Base-by-base conservation (phyloP, 2,888 invertebrate species). In the Masnerella sp. region DNA sequence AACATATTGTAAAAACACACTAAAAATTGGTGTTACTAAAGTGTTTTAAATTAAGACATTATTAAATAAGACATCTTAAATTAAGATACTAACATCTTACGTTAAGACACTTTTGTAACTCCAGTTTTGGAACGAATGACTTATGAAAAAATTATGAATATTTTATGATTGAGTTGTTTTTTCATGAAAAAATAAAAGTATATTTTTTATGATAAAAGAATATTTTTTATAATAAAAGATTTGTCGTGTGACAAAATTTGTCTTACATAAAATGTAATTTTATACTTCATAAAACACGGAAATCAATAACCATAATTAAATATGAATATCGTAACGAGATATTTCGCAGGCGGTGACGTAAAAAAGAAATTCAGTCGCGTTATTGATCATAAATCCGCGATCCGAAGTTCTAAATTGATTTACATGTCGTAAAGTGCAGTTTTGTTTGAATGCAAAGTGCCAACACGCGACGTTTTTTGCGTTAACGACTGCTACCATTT, bases 201-300 rank as follows among this genome's bases (percentile, higher is more conserved):
- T n/a, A n/a, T n/a, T n/a, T n/a, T 28, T 28, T n/a, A 28, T 7
- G n/a, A 28, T 1, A 28, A 28, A 28, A 28, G 28, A 28, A 28
- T 3, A 5, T 32, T n/a, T n/a, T 2, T 32, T n/a, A 32, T 3
- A 4, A 32, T 4, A 32, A n/a, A n/a, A n/a, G n/a, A 1, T 32
- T n/a, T 38, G 7, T 3, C 15, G 9, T 17, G 9, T 38, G 17
- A 3, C 18, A 17, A 9, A 0, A 1, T 40, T 40, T 11, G 11
- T 32, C 2, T 42, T 42, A 22, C 22, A 22, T 42, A 22, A 42
- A 22, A 8, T 20, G 12, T 42, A 42, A 42, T 42, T 42, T 42
- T 17, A 12, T 22, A 42, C 22, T 11, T 20, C 22, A 22, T 42
- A 20, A 20, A 42, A n/a, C 11, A 12, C 20, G 22, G 42, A 22